Percentiles rank a stretch among this genome's conserved stretches.
These are phyloP conservation scores for Microtus montanus DNA, from an alignment of 2,113 vertebrate genomes.

Conservation along the genomic window DNA sequence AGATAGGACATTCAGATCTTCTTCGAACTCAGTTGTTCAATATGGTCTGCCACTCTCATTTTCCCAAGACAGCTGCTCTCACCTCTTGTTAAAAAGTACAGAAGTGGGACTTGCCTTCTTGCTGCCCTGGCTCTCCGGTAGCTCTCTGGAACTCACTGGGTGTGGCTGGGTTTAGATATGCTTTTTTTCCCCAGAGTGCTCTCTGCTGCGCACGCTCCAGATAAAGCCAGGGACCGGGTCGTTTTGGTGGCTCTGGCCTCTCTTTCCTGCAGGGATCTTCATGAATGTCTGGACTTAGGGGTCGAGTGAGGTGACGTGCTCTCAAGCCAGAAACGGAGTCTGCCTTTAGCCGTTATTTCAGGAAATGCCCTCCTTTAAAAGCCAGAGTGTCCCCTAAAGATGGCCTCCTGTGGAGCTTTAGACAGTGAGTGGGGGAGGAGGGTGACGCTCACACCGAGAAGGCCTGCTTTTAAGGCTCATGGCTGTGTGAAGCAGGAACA, in stretches of 20 bases:
- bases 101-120: neutral
- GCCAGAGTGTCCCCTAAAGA: neutral
- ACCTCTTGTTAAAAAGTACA: neutral
- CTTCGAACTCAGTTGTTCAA: neutral
- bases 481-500: neutral
- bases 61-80: neutral
- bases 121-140: neutral
- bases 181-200: neutral
- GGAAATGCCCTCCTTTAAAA: constrained; percentile 13
- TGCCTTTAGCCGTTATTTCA: neutral
- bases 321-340: neutral
- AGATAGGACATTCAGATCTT: neutral
- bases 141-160: neutral
- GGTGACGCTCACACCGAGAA: neutral
- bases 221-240: neutral
- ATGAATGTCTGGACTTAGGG: neutral
- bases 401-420: neutral
- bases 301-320: neutral
- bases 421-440: neutral
- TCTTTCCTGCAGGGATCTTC: neutral
- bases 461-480: neutral
- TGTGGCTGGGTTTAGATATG: neutral
- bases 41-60: neutral
- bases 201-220: neutral
- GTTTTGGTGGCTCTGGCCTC: neutral